Base-by-base conservation (phyloP, 2,797 vertebrate genomes). In the Enteromius unitaeniatus region DNA sequence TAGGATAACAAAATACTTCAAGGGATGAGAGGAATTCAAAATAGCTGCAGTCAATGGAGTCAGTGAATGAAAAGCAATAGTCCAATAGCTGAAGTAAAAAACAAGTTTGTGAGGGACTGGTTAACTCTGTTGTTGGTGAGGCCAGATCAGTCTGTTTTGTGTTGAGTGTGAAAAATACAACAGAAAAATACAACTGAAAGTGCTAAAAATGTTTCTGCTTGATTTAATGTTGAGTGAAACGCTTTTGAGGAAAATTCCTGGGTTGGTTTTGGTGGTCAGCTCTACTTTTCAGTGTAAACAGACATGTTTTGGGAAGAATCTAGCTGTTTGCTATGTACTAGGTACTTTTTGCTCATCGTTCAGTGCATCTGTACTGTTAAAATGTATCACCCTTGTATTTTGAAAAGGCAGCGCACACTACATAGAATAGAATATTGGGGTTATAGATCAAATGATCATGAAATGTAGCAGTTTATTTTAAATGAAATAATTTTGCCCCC, bases 121-220 rank as follows among this genome's bases (percentile, higher is more conserved):
- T 79, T 74, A 81, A 34, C 51, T 76, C 47, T 28, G 37, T 28
- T 26, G 67, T 76, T 73, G 78, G 26, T 31, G n/a, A 75, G 60
- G 53, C 23, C 45, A 6, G 45, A 82, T 55, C 90, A 93, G 93
- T 90, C 91, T 89, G 87, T 90, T 91, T 91, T 93, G 90, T 93
- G 90, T 92, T 88, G 84, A 78, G 89, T 90, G 91, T 88, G 89
- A 42, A 42, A 42, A 42, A 42, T 11, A 10, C 69, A 17, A 47
- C 10, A 60, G 55, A 58, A 58, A 58, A 60, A 58, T 13, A 58
- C 5, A n/a, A 15, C 28, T 55, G 28, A 37, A 73, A 26, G 45
- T 51, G 51, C 53, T 53, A 11, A 75, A 28, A 60, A 77, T 77
- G 53, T 76, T 67, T 8, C 65, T 51, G 37, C 40, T 17, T 79